Evolutionary conservation across 2,888 invertebrate genomes (phyloP), one percentile per base, ranked within the genome.

Genomic region (Aspidapion aeneum): DNA sequence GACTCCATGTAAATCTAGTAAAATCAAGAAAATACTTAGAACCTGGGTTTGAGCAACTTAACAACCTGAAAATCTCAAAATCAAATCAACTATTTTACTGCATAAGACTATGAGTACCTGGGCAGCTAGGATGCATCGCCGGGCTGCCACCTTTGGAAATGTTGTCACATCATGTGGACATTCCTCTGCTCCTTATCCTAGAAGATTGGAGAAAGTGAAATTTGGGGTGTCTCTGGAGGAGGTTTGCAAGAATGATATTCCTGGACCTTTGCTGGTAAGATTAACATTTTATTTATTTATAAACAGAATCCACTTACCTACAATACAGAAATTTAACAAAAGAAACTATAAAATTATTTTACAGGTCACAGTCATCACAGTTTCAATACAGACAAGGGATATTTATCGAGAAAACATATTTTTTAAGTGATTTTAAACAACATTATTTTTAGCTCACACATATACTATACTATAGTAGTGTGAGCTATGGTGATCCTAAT

Each of bases 191-290:
- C 90, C 91, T 18, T 93, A 93, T 78, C 92, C 93, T 9, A 84
- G 93, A 72, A 85, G 93, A 76, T 82, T 94, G 70, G 94, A 94
- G 82, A 94, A 94, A 86, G 94, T 97, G 59, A 96, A 96, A 82
- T 97, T 97, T 82, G 96, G 96, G 70, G 93, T 90, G 68, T 89
- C 94, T 57, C 83, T 97, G 68, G 91, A 92, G 74, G 94, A 94
- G 85, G 95, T 96, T 68, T 95, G 96, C 82, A 95, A 96, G 81
- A 94, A 94, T 80, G 94, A 94, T 82, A 93, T 96, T 81, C 96
- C 97, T 70, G 94, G 93, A 71, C 95, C 95, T 68, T 83, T 96
- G 75, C 85, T 96, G 79, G 94, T 91, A 83, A 87, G 87, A 86
- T 86, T 85, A 60, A 65, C n/a, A n/a, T n/a, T n/a, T n/a, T n/a